Conservation (phyloP, 2,797 vertebrate species). For the Acestrorhynchus altus region DNA sequence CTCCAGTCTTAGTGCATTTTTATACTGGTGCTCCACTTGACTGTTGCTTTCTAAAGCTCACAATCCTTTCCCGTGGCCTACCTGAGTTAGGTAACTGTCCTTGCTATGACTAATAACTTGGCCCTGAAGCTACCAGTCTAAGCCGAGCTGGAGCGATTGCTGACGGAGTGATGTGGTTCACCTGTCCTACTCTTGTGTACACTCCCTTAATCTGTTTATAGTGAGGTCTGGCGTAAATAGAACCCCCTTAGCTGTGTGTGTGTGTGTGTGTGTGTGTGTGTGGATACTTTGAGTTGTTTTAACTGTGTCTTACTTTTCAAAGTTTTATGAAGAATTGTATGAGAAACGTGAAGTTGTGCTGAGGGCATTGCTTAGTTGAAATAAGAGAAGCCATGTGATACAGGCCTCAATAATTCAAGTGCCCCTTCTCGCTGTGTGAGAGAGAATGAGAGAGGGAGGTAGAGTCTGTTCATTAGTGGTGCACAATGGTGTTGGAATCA, state of each 20-base stretch:
- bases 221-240: neutral
- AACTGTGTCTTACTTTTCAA: slow-evolving; percentile 56
- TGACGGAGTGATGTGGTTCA: slow-evolving; percentile 21
- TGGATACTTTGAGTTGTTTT: too few relatives aligned
- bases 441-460: slow-evolving; percentile 25
- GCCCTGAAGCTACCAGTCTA: slow-evolving; percentile 6
- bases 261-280: neutral
- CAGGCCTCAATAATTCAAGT: slow-evolving; percentile 75
- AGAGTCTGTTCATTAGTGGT: slow-evolving; percentile 9
- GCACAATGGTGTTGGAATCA: too few relatives aligned
- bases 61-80: neutral
- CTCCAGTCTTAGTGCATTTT: slow-evolving; percentile 15
- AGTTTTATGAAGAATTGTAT: slow-evolving; percentile 59
- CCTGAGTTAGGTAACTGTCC: slow-evolving; percentile 26
- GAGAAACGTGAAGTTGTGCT: slow-evolving; percentile 66
- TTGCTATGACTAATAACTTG: slow-evolving; percentile 21
- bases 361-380: slow-evolving; percentile 64
- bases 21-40: neutral
- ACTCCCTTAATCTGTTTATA: neutral
- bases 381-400: slow-evolving; percentile 69
- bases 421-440: slow-evolving; percentile 12
- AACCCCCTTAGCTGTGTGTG: slow-evolving; percentile 1
- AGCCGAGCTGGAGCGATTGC: neutral
- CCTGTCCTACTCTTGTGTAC: slow-evolving; percentile 12
- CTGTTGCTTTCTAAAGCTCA: neutral